A percentile compares a stretch with the other conserved stretches of the same genome.
Evolutionary conservation across 2,797 vertebrate species (phyloP).

Genomic region (Rhodeus uyekii): DNA sequence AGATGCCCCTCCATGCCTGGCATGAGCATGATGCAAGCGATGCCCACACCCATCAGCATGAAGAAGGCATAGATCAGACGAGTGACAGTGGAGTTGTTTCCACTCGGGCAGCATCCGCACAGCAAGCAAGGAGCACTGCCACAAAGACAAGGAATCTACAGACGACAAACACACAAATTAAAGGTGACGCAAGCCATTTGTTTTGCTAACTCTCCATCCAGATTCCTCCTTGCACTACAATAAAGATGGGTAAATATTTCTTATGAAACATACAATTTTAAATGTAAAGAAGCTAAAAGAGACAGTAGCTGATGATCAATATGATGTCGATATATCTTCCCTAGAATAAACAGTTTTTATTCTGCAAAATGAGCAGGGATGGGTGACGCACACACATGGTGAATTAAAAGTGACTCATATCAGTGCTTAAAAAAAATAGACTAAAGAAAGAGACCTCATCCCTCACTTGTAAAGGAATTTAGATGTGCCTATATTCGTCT

Average conservation of each 20-base stretch:
- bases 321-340: not conserved
- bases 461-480: not conserved
- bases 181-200: not conserved
- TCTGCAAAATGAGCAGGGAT: not conserved
- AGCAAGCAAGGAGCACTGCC: conserved; percentile 95
- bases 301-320: not conserved
- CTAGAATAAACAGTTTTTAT: not conserved
- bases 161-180: not conserved
- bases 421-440: not conserved
- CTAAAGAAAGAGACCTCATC: not conserved
- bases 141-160: conserved; percentile 93
- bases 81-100: conserved; percentile 96
- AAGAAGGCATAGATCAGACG: conserved; percentile 94
- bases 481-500: not conserved
- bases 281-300: not conserved
- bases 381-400: not conserved
- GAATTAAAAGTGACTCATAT: not conserved
- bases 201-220: too few relatives aligned
- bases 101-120: conserved; percentile 95
- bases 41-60: conserved; percentile 87
- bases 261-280: not conserved
- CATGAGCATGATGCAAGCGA: conserved; percentile 95
- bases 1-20: conserved; percentile 98
- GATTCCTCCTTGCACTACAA: too few relatives aligned
- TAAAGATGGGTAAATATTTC: not conserved